Evolutionary conservation across 2,797 vertebrate species (phyloP), one percentile per base, ranked within the genome.

Genomic region (Bradypodion pumilum): DNA sequence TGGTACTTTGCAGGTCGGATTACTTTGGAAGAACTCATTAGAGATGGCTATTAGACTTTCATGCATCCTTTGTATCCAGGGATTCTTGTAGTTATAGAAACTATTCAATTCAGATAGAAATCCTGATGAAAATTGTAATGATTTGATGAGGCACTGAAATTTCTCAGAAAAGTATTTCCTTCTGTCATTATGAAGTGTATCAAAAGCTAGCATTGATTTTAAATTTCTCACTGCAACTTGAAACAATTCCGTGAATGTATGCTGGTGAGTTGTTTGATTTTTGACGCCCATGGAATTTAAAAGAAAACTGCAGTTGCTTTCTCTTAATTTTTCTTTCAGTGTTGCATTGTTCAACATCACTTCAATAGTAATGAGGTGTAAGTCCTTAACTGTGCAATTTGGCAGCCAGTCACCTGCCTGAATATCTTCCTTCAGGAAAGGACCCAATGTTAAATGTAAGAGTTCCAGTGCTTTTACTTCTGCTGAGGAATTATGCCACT

Each of bases 291-390:
- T 1, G 76, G 87, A 82, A n/a, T 86, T 81, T 62, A 94, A 87
- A 70, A 93, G 87, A 15, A 85, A 19, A 37, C 85, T 65, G 84
- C 94, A 95, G 82, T 89, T 82, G 74, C 83, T 91, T 37, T 23
- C 29, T 0, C 2, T 68, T 65, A 92, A 37, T n/a, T 91, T 80
- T 12, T 92, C 40, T 0, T 77, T 85, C 0, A 90, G 62, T 62
- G 89, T 88, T 84, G 35, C 1, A 37, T 94, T 90, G 81, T 87
- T 90, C 80, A 94, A 91, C 46, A 95, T 87, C 77, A 90, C 46
- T 80, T 90, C 81, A 19, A 92, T 35, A 0, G 81, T 37, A 8
- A 94, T 0, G 0, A 65, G 73, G 7, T 95, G 82, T 44, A 93
- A 0, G 0, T 92, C 89, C 27, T 40, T 29, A 21, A 89, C 60